phyloP scores from a whole-genome alignment of 1,140 invertebrate species.

The Apis cerana region DNA sequence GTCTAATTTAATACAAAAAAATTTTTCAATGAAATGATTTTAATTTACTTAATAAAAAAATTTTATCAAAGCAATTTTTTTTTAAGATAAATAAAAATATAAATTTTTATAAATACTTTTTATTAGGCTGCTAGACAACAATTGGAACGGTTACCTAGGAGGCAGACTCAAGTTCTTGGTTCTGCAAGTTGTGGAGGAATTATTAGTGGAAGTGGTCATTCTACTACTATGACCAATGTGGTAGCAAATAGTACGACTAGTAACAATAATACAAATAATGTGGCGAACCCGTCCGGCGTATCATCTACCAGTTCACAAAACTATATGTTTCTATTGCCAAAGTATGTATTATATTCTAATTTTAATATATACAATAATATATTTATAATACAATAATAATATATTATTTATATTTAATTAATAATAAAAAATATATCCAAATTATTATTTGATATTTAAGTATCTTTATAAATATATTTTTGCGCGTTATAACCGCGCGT shows the following conservation, averaged over 20 bases:
- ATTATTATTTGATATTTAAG: neutral
- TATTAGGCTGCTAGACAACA: slow-evolving; percentile 90
- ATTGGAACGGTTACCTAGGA: slow-evolving; percentile 91
- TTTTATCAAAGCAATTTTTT: neutral
- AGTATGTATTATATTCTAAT: slow-evolving; percentile 71
- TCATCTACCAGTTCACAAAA: slow-evolving; percentile 77
- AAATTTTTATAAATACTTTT: slow-evolving; percentile 16
- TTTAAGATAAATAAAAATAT: neutral
- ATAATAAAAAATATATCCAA: too few relatives aligned
- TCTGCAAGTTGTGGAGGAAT: slow-evolving; percentile 74
- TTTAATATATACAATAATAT: neutral
- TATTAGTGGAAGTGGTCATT: slow-evolving; percentile 79
- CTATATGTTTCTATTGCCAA: slow-evolving; percentile 84
- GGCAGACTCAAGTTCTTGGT: slow-evolving; percentile 83
- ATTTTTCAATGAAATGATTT: too few relatives aligned
- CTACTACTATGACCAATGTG: slow-evolving; percentile 74
- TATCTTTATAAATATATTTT: neutral
- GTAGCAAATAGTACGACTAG: slow-evolving; percentile 75
- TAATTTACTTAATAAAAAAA: neutral
- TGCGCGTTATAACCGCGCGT: too few relatives aligned
- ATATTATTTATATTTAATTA: too few relatives aligned
- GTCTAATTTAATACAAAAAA: slow-evolving; percentile 51
- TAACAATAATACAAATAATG: slow-evolving; percentile 78
- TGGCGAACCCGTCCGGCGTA: slow-evolving; percentile 76
- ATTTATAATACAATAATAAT: neutral